Base-by-base conservation (phyloP, 2,797 vertebrate genomes). In the Mionectes olivaceus region DNA sequence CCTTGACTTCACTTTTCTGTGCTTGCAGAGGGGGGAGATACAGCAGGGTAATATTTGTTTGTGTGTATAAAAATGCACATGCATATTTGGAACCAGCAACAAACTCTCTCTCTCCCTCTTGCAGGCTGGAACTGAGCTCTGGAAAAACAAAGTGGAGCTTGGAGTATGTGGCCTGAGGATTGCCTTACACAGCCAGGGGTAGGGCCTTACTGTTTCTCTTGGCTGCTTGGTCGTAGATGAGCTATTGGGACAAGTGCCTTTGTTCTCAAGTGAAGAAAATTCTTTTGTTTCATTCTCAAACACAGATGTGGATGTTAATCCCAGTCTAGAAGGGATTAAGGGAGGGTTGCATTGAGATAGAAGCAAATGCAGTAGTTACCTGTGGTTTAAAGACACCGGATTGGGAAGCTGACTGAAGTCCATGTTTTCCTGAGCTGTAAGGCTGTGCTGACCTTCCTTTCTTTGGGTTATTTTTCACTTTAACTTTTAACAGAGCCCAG, bases 111-210 rank as follows among this genome's bases (percentile, higher is more conserved):
- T 95, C 19, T 95, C 61, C 64, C 23, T 87, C 71, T 90, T 92
- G 49, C 93, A 95, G 88, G 21, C 65, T 92, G 87, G 71, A 87
- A 75, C 46, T 91, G 83, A 89, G 50, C 75, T 93, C 71, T 95
- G 90, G 87, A 93, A 91, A 74, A 94, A 87, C 73, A 37, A 87
- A 81, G 83, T 86, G 78, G 71, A 89, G 39, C 53, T 71, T 91
- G 84, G 94, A 93, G 94, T 69, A 93, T 91, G 94, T 81, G 89
- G 90, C 87, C 87, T 89, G 93, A 87, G 75, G 93, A 93, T 55
- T 93, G 73, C 75, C 44, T 73, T 93, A 32, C 93, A 52, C 79
- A 95, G 90, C 68, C 65, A 47, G 57, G 69, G 93, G 92, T 95
- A 95, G 81, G 90, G 74, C 70, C 27, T 94, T 4, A 1, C 16